Evolutionary conservation across 2,113 vertebrate species (phyloP).

Genomic region (Rhodinocichla rosea): DNA sequence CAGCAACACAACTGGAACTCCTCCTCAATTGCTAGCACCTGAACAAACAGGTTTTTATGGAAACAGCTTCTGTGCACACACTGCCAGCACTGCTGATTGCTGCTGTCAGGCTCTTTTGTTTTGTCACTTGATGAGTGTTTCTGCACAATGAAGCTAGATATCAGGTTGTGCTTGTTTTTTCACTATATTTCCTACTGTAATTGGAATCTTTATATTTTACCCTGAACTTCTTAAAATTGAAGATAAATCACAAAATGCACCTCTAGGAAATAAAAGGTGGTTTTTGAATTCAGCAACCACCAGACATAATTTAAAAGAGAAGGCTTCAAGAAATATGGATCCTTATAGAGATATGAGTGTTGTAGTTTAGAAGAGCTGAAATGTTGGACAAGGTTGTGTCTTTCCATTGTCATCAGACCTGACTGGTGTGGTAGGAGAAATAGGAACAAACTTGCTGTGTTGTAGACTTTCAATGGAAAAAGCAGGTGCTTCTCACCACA

Average conservation of each 20-base stretch:
- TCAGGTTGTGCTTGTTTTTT: not conserved
- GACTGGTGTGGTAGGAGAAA: not conserved
- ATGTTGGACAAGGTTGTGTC: not conserved
- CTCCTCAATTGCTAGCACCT: slow-evolving; percentile 9
- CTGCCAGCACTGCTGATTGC: not conserved
- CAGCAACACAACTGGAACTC: not conserved
- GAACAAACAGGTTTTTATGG: slow-evolving; percentile 27
- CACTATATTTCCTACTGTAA: not conserved
- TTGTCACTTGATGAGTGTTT: not conserved
- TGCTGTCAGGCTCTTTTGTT: not conserved
- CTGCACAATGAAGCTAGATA: not conserved
- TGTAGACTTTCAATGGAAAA: not conserved
- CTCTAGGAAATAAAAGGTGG: slow-evolving; percentile 38
- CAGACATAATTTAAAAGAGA: slow-evolving; percentile 53
- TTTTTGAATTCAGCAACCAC: not conserved
- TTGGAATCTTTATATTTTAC: not conserved
- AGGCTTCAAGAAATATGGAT: slow-evolving; percentile 27
- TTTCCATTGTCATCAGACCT: not conserved
- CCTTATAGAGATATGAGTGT: not conserved
- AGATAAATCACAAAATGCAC: slow-evolving; percentile 37
- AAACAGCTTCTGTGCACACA: not conserved
- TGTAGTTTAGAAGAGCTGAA: not conserved
- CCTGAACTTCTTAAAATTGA: slow-evolving; percentile 10
- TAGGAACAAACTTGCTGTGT: not conserved
- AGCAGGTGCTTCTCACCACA: not conserved